A percentile compares a stretch with the other conserved stretches of the same genome.
These are phyloP conservation scores for Batillaria attramentaria DNA, from an alignment of 1,140 invertebrate species.

Conservation along the genomic window DNA sequence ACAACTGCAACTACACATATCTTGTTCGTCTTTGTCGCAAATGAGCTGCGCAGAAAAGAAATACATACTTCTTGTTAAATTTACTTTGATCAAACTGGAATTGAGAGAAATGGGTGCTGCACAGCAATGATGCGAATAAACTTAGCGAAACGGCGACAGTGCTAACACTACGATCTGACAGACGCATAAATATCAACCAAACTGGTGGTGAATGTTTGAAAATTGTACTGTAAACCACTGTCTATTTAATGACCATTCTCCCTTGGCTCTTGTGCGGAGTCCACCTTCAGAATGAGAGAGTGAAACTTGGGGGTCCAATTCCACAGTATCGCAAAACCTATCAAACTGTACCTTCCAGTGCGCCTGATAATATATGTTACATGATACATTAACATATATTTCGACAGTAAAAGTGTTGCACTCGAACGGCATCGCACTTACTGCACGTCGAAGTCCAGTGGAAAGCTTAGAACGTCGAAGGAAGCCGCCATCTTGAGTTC, in stretches of 20 bases:
- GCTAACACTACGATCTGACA: no score
- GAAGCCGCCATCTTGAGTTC: conserved; percentile 4
- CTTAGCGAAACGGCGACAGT: no score
- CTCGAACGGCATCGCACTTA: background rate
- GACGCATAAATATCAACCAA: no score
- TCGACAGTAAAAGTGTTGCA: background rate
- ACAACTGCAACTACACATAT: conserved; percentile 80
- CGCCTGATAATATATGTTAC: background rate
- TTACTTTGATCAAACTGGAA: no score
- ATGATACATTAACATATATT: background rate
- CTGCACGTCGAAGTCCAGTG: conserved; percentile 17
- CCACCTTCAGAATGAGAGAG: background rate
- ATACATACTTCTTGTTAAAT: no score
- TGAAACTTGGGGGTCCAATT: background rate
- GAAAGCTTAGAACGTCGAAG: conserved; percentile 8
- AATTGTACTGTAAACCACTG: no score
- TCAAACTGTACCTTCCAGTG: background rate
- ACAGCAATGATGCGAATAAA: no score
- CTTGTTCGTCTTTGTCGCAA: conserved; percentile 57
- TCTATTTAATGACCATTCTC: background rate
- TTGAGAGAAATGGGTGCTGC: no score
- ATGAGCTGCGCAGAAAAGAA: no score
- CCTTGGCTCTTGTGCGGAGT: background rate
- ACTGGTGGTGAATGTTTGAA: no score
- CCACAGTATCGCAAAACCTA: background rate